phyloP scores from a whole-genome alignment of 2,797 vertebrate species.

The Poecilia velifera region DNA sequence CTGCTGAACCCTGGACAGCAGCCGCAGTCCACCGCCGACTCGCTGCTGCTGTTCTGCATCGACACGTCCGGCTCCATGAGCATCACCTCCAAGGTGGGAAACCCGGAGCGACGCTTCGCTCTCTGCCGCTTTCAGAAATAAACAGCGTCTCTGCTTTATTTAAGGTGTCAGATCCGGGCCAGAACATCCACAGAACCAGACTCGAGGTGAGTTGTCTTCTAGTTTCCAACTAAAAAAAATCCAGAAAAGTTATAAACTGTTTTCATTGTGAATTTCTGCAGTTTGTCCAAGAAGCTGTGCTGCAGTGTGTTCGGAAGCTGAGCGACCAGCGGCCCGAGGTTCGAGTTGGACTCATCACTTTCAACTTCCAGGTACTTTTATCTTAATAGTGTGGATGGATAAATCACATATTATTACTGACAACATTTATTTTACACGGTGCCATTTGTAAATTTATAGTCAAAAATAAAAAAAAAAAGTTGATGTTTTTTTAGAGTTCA shows the following conservation, averaged over 20 bases:
- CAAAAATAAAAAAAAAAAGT: too few species aligned
- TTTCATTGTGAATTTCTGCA: constrained; percentile 33
- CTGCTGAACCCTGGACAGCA: constrained; percentile 44
- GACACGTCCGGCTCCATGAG: constrained; percentile 80
- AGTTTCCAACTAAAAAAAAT: not conserved
- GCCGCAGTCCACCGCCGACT: constrained; percentile 15
- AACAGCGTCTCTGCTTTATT: constrained; percentile 11
- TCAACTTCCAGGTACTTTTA: constrained; percentile 73
- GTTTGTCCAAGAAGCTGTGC: constrained; percentile 79
- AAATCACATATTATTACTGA: not conserved
- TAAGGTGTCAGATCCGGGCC: constrained; percentile 57
- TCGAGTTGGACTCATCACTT: constrained; percentile 78
- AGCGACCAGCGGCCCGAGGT: constrained; percentile 59
- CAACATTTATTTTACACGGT: not conserved
- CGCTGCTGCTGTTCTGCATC: constrained; percentile 78
- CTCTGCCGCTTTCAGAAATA: not conserved
- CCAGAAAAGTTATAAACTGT: not conserved
- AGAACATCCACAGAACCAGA: constrained; percentile 56
- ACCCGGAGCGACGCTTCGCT: not conserved
- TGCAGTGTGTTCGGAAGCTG: constrained; percentile 68
- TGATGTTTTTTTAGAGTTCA: too few species aligned
- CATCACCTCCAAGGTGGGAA: constrained; percentile 67
- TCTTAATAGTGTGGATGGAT: not conserved
- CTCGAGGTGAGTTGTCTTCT: constrained; percentile 64
- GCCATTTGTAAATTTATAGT: too few species aligned